Percentiles rank a stretch among this genome's conserved stretches.
Conservation (phyloP, 2,113 vertebrate genomes). For the Sylvilagus bachmani region DNA sequence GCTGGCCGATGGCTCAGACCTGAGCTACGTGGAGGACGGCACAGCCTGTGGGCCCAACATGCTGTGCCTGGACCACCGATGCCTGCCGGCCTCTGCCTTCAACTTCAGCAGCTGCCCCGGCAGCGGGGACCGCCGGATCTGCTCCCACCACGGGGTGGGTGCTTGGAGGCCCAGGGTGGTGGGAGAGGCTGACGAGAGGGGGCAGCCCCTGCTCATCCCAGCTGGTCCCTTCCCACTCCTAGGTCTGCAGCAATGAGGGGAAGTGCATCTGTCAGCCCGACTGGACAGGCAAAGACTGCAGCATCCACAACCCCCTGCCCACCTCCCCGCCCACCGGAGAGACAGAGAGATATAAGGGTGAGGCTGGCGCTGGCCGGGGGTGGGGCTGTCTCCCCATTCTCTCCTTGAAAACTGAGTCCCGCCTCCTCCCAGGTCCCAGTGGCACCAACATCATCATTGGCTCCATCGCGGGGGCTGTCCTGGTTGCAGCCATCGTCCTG, state of each 20-base stretch:
- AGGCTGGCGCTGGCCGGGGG: background rate
- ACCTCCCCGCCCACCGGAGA: constrained; percentile 91
- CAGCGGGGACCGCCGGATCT: constrained; percentile 91
- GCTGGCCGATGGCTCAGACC: constrained; percentile 94
- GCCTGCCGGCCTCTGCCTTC: constrained; percentile 94
- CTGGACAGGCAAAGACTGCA: constrained; percentile 98
- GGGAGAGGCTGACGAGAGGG: background rate
- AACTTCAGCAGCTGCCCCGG: constrained; percentile 96
- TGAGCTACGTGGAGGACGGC: constrained; percentile 97
- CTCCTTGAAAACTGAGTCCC: constrained; percentile 63
- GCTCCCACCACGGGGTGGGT: constrained; percentile 94
- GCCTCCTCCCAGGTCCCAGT: constrained; percentile 94
- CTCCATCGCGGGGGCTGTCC: constrained; percentile 98
- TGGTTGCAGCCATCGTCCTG: constrained; percentile 98
- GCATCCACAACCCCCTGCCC: constrained; percentile 94
- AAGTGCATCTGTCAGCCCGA: constrained; percentile 97
- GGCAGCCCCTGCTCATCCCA: background rate
- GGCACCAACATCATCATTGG: constrained; percentile 99
- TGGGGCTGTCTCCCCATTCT: background rate
- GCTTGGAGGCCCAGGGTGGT: background rate
- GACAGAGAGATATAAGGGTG: constrained; percentile 94
- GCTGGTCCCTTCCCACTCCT: background rate
- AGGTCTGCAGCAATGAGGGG: constrained; percentile 98
- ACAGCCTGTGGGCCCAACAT: constrained; percentile 97
- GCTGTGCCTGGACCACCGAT: constrained; percentile 96